Conservation (phyloP, 2,113 vertebrate species). For the Oncorhynchus gorbuscha region DNA sequence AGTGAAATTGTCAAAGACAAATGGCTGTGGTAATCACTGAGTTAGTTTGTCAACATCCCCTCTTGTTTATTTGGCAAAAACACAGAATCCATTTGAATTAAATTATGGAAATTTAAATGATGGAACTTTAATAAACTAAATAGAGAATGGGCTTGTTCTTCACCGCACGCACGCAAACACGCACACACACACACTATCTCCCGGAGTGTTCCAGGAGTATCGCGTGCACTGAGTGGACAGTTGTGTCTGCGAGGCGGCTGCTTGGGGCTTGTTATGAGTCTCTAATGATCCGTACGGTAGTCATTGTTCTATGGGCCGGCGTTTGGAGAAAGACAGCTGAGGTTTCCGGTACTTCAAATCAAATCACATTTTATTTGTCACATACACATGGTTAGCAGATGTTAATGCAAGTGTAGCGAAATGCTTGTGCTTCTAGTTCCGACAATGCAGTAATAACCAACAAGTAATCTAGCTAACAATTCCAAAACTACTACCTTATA, state of each 20-base stretch:
- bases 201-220: background rate
- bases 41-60: too few species aligned
- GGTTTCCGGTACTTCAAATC: conserved; percentile 14
- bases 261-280: background rate
- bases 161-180: background rate
- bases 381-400: too few species aligned
- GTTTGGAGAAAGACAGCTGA: conserved; percentile 20
- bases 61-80: too few species aligned
- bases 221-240: background rate
- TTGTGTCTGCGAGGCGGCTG: background rate
- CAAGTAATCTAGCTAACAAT: too few species aligned
- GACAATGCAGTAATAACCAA: too few species aligned
- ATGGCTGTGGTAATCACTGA: too few species aligned
- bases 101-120: background rate
- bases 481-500: too few species aligned
- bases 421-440: too few species aligned
- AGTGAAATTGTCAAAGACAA: too few species aligned
- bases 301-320: conserved; percentile 21
- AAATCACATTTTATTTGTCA: too few species aligned
- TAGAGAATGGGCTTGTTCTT: background rate
- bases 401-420: too few species aligned
- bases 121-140: background rate
- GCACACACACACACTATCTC: background rate
- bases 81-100: too few species aligned
- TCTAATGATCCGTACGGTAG: conserved; percentile 15